Conservation (phyloP, 2,888 invertebrate genomes). For the Trisateles emortualis region DNA sequence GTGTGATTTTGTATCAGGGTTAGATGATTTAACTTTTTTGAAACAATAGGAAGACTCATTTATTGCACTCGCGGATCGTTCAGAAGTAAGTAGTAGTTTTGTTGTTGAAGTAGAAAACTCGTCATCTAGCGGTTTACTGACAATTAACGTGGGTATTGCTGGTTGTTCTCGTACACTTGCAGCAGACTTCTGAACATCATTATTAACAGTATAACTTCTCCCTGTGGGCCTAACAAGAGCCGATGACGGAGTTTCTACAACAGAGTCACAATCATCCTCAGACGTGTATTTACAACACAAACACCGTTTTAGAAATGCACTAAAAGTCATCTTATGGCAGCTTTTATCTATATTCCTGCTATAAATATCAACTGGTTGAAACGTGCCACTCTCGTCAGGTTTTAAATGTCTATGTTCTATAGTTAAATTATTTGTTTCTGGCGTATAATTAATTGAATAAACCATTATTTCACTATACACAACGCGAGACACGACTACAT, state of each 20-base stretch:
- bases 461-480: constrained; percentile 58
- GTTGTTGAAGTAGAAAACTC: constrained; percentile 64
- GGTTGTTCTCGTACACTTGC: constrained; percentile 25
- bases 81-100: constrained; percentile 64
- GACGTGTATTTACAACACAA: constrained; percentile 59
- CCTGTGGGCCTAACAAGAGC: constrained; percentile 65
- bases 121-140: constrained; percentile 52
- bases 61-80: constrained; percentile 61
- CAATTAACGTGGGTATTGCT: constrained; percentile 47
- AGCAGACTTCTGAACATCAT: constrained; percentile 37
- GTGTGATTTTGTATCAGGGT: constrained; percentile 25
- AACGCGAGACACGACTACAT: constrained; percentile 58
- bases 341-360: constrained; percentile 47
- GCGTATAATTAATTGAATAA: constrained; percentile 53
- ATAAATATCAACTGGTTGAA: constrained; percentile 70
- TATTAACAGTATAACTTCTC: constrained; percentile 69
- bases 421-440: constrained; percentile 63
- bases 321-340: constrained; percentile 54
- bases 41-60: constrained; percentile 44
- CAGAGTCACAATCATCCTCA: constrained; percentile 54
- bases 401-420: constrained; percentile 59
- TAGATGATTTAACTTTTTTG: constrained; percentile 44
- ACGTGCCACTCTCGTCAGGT: constrained; percentile 50
- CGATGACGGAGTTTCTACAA: constrained; percentile 64
- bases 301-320: constrained; percentile 58